Conservation (phyloP, 2,888 invertebrate genomes). For the Schizotus pectinicornis region DNA sequence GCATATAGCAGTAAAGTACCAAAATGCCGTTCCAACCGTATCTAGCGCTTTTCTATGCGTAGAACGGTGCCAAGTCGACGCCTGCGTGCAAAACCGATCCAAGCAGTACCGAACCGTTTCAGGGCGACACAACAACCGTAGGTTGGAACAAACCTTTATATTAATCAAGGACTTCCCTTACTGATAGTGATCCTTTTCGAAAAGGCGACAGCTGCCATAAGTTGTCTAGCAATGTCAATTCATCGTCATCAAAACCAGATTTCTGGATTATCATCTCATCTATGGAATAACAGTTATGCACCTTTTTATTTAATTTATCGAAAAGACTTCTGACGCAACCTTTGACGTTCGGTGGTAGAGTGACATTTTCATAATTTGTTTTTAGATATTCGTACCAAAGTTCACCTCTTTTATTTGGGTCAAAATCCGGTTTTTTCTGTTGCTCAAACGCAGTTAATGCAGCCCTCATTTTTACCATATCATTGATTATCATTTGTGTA, state of each 20-base stretch:
- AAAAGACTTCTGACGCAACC: constrained; percentile 5
- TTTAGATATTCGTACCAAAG: constrained; percentile 9
- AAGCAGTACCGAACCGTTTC: too few species aligned
- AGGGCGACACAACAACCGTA: too few species aligned
- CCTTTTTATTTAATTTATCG: constrained; percentile 8
- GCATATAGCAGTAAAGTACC: too few species aligned
- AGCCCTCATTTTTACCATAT: constrained; percentile 8
- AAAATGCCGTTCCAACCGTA: too few species aligned
- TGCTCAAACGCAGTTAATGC: constrained; percentile 6
- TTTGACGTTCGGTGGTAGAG: constrained; percentile 2
- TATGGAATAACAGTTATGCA: constrained; percentile 6
- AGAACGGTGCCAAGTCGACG: too few species aligned
- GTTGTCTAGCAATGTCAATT: too few species aligned
- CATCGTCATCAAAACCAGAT: constrained; percentile 36
- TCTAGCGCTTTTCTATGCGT: too few species aligned
- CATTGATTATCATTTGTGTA: constrained; percentile 9
- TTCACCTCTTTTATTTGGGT: constrained; percentile 6
- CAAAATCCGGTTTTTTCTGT: constrained; percentile 4
- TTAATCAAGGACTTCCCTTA: too few species aligned
- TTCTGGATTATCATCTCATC: constrained; percentile 6
- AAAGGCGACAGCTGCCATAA: too few species aligned
- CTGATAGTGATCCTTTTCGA: too few species aligned
- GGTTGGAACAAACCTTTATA: too few species aligned
- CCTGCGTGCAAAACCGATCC: too few species aligned
- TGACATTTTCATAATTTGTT: constrained; percentile 5